Percentiles rank a stretch among this genome's conserved stretches.
These are phyloP conservation scores for Xestia ashworthii DNA, from an alignment of 2,888 invertebrate species.

Conservation along the genomic window DNA sequence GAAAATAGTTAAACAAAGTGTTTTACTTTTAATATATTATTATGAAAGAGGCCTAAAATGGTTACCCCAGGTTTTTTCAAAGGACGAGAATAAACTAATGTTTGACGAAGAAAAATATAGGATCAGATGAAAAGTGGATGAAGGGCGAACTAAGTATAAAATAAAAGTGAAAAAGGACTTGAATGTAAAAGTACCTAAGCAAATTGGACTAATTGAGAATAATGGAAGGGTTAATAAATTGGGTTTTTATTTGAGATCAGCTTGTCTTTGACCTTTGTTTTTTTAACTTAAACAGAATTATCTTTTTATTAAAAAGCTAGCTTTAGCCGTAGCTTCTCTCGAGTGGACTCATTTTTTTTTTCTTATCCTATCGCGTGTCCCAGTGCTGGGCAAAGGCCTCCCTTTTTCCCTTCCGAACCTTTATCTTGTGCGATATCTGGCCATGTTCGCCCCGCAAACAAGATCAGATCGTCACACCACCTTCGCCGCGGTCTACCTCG, in stretches of 20 bases:
- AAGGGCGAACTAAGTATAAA: conserved; percentile 1
- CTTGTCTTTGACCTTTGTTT: neutral
- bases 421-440: too few species aligned
- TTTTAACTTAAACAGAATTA: neutral
- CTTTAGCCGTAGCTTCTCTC: neutral
- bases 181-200: conserved; percentile 17
- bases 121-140: neutral
- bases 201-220: conserved; percentile 44
- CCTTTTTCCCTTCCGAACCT: too few species aligned
- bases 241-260: neutral
- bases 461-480: too few species aligned
- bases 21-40: conserved; percentile 53
- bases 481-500: too few species aligned
- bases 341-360: neutral
- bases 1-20: conserved; percentile 42
- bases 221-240: conserved; percentile 15
- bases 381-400: too few species aligned
- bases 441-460: too few species aligned
- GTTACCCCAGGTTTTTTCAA: neutral
- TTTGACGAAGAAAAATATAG: conserved; percentile 15
- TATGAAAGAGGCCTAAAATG: conserved; percentile 18
- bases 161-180: neutral
- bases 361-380: too few species aligned
- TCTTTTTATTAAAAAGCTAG: neutral
- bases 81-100: neutral